Percentiles rank a stretch among this genome's conserved stretches.
Conservation (phyloP, 37 sponge, comb jelly and placozoan genomes). For the Oscarella lobularis region DNA sequence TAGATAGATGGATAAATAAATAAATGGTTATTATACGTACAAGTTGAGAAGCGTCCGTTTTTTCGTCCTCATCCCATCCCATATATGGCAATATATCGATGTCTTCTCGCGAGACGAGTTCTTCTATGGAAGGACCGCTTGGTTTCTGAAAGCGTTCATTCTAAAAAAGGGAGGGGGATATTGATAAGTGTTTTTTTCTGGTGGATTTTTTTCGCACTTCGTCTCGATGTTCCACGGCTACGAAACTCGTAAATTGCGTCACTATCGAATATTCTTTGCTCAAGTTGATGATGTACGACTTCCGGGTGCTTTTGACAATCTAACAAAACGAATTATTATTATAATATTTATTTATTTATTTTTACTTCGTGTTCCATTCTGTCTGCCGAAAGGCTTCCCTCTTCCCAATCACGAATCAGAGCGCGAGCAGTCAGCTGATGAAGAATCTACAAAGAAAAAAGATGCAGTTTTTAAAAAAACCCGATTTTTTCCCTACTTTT, state of each 20-base stretch:
- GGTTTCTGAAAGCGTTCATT: constrained; percentile 59
- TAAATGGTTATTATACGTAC: neutral
- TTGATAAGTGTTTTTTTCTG: neutral
- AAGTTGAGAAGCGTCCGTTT: constrained; percentile 15
- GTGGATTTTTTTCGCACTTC: constrained; percentile 32
- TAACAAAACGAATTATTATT: constrained; percentile 4
- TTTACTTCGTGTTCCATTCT: constrained; percentile 75
- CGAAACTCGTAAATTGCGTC: constrained; percentile 96
- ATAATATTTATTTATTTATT: neutral
- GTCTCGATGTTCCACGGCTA: constrained; percentile 90
- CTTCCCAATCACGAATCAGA: constrained; percentile 86
- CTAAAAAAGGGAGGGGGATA: constrained; percentile 10
- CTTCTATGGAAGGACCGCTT: constrained; percentile 61
- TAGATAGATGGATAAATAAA: neutral
- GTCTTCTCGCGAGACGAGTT: constrained; percentile 56
- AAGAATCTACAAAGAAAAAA: constrained; percentile 38
- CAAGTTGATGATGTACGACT: constrained; percentile 74
- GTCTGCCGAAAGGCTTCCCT: constrained; percentile 67
- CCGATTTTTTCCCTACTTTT: constrained; percentile 17
- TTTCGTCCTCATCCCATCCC: constrained; percentile 64
- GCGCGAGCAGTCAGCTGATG: constrained; percentile 94
- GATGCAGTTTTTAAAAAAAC: neutral
- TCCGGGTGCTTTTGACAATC: constrained; percentile 65
- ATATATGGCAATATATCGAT: constrained; percentile 80
- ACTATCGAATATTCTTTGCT: constrained; percentile 89